Conservation (phyloP, 2,113 vertebrate species). For the Gallinago jamesoni region DNA sequence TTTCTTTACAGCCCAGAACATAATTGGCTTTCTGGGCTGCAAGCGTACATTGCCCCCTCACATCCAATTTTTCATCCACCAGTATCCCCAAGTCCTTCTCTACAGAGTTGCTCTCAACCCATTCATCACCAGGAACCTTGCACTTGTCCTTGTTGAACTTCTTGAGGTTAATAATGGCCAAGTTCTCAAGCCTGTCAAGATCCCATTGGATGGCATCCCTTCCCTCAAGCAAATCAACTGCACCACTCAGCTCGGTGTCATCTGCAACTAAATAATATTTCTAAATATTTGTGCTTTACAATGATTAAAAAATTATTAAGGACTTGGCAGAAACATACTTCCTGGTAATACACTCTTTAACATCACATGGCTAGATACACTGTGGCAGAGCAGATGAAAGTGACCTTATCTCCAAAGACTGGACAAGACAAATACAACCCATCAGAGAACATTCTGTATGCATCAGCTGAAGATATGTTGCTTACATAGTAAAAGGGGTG, state of each 20-base stretch:
- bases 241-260: background rate
- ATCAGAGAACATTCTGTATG: background rate
- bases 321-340: background rate
- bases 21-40: background rate
- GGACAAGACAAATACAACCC: background rate
- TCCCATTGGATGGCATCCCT: background rate
- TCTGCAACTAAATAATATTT: background rate
- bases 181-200: background rate
- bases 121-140: background rate
- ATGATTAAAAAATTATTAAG: background rate
- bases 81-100: background rate
- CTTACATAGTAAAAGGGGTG: background rate
- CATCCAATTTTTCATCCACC: background rate
- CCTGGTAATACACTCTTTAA: background rate
- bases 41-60: background rate
- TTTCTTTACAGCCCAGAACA: background rate
- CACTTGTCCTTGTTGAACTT: background rate
- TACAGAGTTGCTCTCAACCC: background rate
- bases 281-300: background rate
- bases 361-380: background rate
- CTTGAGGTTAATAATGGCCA: background rate
- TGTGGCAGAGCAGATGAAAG: background rate
- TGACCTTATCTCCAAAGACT: background rate
- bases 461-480: background rate
- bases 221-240: background rate